Conservation (phyloP, 2,797 vertebrate genomes). For the Urocyon cinereoargenteus region DNA sequence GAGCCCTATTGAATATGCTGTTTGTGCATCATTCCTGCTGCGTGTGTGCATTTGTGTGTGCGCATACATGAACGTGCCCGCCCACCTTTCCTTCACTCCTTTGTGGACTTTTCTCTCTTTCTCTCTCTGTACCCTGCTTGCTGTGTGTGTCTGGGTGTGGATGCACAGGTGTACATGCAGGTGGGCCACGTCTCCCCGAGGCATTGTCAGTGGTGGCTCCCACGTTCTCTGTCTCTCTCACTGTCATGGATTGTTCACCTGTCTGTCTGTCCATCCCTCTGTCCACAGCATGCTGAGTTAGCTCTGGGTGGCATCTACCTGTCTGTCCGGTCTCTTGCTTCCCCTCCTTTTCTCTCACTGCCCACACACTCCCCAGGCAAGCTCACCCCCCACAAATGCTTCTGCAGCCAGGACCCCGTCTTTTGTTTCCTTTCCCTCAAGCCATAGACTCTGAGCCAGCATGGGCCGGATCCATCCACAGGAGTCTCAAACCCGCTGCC, state of each 20-base stretch:
- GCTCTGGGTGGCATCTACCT: not conserved
- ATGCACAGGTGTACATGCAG: accelerated
- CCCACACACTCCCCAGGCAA: not conserved
- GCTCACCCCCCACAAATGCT: not conserved
- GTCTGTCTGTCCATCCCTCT: not conserved
- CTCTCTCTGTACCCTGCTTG: not conserved
- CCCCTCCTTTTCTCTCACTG: not conserved
- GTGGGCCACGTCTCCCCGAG: not conserved
- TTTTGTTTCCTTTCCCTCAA: not conserved
- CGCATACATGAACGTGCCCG: accelerated
- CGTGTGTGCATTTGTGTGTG: too few species aligned
- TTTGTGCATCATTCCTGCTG: too few species aligned
- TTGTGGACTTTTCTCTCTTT: not conserved
- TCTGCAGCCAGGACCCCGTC: not conserved
- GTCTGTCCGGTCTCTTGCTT: not conserved
- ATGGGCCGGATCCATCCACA: not conserved
- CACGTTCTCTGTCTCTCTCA: not conserved
- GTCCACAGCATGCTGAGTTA: not conserved
- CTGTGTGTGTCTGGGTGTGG: too few species aligned
- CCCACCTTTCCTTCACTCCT: not conserved
- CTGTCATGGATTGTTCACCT: not conserved
- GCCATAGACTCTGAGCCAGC: not conserved
- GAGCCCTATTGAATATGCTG: not conserved
- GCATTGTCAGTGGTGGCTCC: not conserved
- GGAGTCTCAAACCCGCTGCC: not conserved